Base-by-base conservation (phyloP, 2,797 vertebrate genomes). In the Chanos chanos region DNA sequence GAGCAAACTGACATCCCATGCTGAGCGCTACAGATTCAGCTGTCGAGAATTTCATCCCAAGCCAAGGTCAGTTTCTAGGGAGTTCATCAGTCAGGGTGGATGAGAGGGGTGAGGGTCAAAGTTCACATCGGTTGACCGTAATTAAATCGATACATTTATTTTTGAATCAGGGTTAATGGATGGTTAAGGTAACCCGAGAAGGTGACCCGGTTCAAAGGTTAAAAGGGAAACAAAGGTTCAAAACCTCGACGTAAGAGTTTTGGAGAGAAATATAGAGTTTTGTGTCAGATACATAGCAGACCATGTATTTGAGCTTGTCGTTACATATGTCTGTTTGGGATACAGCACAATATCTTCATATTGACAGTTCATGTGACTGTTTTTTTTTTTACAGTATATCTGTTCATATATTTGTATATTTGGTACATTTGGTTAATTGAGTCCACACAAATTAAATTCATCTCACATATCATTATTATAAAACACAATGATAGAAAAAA, bases 1-100 rank as follows among this genome's bases (percentile, higher is more conserved):
- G 59, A 51, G 36, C 65, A 50, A 44, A 59, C 60, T 76, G 51
- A 33, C 77, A 64, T 66, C 67, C 59, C 30, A 15, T 68, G 47
- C 36, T 40, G 8, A 30, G 13, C 36, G 3, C 10, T 3, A 43
- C 12, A 18, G 18, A 27, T 43, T 43, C 36, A 33, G 13, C 24
- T 22, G 4, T n/a, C 44, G 30, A 24, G 12, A 22, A 2, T 1
- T 31, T n/a, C 36, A 12, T 4, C 12, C 12, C n/a, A 36, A 9
- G 3, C 4, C 40, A 7, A 19, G 33, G 33, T 6, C 13, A 16
- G 16, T 43, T 22, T 9, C 22, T 8, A 39, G 39, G 40, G 16
- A 9, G 7, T 40, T 18, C 16, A 16, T 21, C 39, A 41, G 39
- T 21, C 15, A 16, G 6, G 1, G 5, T 44, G 9, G 27, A 3